Evolutionary conservation across 2,888 invertebrate species (phyloP), one percentile per base, ranked within the genome.

Genomic region (Pachycephus smyrnensis): DNA sequence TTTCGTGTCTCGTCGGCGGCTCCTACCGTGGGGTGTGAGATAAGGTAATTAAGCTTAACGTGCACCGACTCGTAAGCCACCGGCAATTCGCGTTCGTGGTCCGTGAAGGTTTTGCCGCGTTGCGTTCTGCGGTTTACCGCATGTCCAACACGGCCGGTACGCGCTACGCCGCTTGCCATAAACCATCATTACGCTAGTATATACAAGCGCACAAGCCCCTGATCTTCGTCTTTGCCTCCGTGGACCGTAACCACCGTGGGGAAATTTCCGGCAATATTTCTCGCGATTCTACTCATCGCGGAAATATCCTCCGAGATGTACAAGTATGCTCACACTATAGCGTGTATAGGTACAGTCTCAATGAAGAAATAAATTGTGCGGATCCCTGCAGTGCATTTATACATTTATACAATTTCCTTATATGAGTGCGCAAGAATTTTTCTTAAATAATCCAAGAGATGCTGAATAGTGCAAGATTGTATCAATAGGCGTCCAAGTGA

Each of bases 111-210:
- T 89, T 89, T 88, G 87, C 89, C 86, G 85, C 82, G 86, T 83
- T 85, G 86, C 87, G 87, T 88, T 88, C 89, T 91, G 91, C 88
- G 90, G 91, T 90, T 89, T 85, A 90, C 91, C 91, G 91, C 91
- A 90, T 91, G 90, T 91, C 89, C 90, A 87, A 90, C 90, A 91
- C 89, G 89, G 86, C 84, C 86, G 85, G 87, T 84, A 82, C 84
- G 86, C 83, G 80, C 84, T 84, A 83, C 85, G 82, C 83, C 83
- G 82, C 81, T 83, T 85, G 78, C 88, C 84, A 85, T 87, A 87
- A 89, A 89, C 87, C 88, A 86, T 89, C 89, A 90, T 90, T 90
- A 90, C 86, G 88, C 85, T 84, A 86, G 88, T 87, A 87, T 86
- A 86, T 87, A 87, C 86, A 87, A 84, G 88, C 85, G 84, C 84